These are phyloP conservation scores for Poecilia picta DNA, from an alignment of 2,797 vertebrate species.

Conservation along the genomic window DNA sequence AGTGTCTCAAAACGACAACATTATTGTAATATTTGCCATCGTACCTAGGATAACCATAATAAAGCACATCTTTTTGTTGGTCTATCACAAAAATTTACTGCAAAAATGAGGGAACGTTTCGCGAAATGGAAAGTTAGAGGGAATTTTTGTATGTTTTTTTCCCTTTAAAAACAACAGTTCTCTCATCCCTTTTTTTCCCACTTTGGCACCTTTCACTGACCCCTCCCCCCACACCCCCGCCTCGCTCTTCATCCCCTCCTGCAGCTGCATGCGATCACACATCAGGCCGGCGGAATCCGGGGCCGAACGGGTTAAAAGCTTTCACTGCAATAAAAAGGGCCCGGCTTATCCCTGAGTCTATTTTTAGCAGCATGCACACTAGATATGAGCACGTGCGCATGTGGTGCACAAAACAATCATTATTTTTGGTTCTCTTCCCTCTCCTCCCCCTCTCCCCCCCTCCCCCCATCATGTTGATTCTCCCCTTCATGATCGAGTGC, in stretches of 20 bases:
- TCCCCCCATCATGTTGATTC: conserved; percentile 48
- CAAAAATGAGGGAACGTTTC: neutral
- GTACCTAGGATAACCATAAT: neutral
- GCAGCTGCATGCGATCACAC: conserved; percentile 33
- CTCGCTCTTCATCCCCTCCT: conserved; percentile 37
- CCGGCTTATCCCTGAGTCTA: conserved; percentile 76
- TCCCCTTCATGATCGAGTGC: conserved; percentile 42
- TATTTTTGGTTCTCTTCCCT: conserved; percentile 57
- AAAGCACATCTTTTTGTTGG: neutral
- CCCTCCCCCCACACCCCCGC: neutral
- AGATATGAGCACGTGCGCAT: conserved; percentile 68
- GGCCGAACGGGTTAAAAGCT: conserved; percentile 77
- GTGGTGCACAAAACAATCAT: conserved; percentile 70
- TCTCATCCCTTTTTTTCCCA: conserved; percentile 14
- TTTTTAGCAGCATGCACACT: conserved; percentile 72
- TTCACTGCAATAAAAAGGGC: conserved; percentile 78
- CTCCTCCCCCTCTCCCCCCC: neutral
- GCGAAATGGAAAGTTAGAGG: no score
- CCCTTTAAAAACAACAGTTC: conserved; percentile 28
- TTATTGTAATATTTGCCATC: no score
- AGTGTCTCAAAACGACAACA: no score
- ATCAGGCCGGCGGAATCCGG: conserved; percentile 45
- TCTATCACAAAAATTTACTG: neutral
- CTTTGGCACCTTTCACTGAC: conserved; percentile 7
- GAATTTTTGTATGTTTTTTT: conserved; percentile 4